These are phyloP conservation scores for Drosophila athabasca DNA, from an alignment of 1,140 invertebrate species.

Conservation along the genomic window DNA sequence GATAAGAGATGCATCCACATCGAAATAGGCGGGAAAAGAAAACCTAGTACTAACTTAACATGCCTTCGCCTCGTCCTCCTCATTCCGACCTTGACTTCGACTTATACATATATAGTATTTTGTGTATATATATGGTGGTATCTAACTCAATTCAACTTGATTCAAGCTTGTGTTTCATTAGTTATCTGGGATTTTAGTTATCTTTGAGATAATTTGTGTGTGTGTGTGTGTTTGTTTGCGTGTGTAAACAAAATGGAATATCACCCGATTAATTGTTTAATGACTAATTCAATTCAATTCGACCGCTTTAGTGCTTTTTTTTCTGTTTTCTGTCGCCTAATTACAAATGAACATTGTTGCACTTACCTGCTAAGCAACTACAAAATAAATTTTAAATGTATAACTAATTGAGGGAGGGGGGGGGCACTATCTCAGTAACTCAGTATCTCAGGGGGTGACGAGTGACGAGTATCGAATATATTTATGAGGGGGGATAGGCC, in stretches of 20 bases:
- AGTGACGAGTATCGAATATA: background rate
- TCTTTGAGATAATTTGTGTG: constrained; percentile 59
- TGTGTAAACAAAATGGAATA: constrained; percentile 71
- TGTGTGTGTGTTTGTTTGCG: constrained; percentile 1
- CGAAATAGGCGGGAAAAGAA: constrained; percentile 26
- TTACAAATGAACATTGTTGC: constrained; percentile 56
- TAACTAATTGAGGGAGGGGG: constrained; percentile 46
- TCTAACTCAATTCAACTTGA: constrained; percentile 28
- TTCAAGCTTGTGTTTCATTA: constrained; percentile 11
- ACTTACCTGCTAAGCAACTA: constrained; percentile 75
- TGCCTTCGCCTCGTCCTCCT: constrained; percentile 14
- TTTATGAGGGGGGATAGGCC: constrained; percentile 15
- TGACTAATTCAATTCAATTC: constrained; percentile 65
- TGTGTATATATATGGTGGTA: background rate
- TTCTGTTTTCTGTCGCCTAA: constrained; percentile 45
- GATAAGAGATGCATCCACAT: constrained; percentile 28
- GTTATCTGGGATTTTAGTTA: constrained; percentile 39
- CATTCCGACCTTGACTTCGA: constrained; percentile 9
- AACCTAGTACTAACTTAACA: constrained; percentile 32
- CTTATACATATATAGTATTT: constrained; percentile 1
- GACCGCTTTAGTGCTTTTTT: constrained; percentile 27
- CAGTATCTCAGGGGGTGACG: background rate
- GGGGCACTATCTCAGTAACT: no score
- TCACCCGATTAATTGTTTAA: constrained; percentile 76
- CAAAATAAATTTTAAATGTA: constrained; percentile 55